These are phyloP conservation scores for Caenorhabditis sp. DNA, from an alignment of 2,888 invertebrate species.

Conservation along the genomic window DNA sequence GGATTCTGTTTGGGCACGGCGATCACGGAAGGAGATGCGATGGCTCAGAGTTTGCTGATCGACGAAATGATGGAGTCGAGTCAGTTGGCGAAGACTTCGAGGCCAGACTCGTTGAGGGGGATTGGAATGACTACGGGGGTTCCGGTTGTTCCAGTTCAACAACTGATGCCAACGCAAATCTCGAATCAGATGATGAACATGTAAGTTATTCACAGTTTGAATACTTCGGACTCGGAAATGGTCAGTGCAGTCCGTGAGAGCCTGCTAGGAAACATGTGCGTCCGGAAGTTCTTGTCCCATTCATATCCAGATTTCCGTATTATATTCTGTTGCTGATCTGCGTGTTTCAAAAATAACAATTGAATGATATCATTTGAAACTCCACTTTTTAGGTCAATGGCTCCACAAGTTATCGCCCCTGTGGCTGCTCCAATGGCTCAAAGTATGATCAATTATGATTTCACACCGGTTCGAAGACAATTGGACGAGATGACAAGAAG, in stretches of 20 bases:
- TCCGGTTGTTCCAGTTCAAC: constrained; percentile 3
- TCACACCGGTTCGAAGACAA: constrained; percentile 70
- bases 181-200: constrained; percentile 46
- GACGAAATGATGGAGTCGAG: constrained; percentile 74
- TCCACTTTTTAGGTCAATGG: constrained; percentile 49
- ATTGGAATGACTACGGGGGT: constrained; percentile 13
- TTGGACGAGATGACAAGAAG: constrained; percentile 75
- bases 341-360: neutral
- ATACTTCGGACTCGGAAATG: neutral
- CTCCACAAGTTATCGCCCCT: constrained; percentile 72
- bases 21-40: constrained; percentile 59
- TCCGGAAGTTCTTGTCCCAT: no score
- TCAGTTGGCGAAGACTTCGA: constrained; percentile 73
- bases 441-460: constrained; percentile 68
- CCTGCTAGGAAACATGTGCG: no score
- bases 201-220: constrained; percentile 14
- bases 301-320: no score
- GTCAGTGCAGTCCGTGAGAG: no score
- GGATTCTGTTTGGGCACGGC: constrained; percentile 70
- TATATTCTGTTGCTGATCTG: neutral
- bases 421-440: constrained; percentile 70
- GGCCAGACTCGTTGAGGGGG: constrained; percentile 67
- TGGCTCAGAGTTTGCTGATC: constrained; percentile 73
- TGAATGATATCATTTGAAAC: neutral
- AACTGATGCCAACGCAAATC: constrained; percentile 4